Conservation (phyloP, 2,888 invertebrate species). For the Leucophenga maculata region DNA sequence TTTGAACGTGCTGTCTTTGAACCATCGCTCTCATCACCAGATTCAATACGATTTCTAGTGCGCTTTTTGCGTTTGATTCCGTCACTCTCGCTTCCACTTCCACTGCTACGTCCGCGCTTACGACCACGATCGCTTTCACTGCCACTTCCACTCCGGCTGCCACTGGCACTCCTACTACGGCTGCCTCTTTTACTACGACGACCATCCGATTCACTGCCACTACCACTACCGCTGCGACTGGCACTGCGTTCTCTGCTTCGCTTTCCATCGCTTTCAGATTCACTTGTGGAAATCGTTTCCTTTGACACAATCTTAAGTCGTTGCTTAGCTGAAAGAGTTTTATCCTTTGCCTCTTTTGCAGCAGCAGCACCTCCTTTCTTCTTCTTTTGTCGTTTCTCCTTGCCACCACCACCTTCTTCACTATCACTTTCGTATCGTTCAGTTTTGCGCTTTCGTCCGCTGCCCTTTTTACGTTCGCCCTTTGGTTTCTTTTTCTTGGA, state of each 20-base stretch:
- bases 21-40: neutral
- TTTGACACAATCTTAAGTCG: conserved; percentile 92
- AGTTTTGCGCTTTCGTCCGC: conserved; percentile 73
- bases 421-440: conserved; percentile 77
- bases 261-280: conserved; percentile 74
- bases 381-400: conserved; percentile 76
- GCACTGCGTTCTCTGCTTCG: conserved; percentile 35
- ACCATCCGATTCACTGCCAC: conserved; percentile 66
- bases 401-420: conserved; percentile 74
- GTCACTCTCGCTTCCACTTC: conserved; percentile 28
- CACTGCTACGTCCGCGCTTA: conserved; percentile 27
- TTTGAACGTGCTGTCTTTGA: conserved; percentile 38
- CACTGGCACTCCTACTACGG: conserved; percentile 42
- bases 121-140: conserved; percentile 13
- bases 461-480: conserved; percentile 70
- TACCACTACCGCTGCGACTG: conserved; percentile 41
- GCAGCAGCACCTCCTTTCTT: conserved; percentile 66
- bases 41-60: conserved; percentile 8
- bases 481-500: conserved; percentile 70
- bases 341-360: conserved; percentile 70
- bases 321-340: conserved; percentile 82
- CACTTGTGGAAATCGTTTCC: conserved; percentile 93
- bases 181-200: conserved; percentile 48
- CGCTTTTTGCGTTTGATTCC: conserved; percentile 31
- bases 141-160: conserved; percentile 37